Evolutionary conservation across 1,140 invertebrate species (phyloP), one percentile per base, ranked within the genome.

Genomic region (Dinothrombium tinctorium): DNA sequence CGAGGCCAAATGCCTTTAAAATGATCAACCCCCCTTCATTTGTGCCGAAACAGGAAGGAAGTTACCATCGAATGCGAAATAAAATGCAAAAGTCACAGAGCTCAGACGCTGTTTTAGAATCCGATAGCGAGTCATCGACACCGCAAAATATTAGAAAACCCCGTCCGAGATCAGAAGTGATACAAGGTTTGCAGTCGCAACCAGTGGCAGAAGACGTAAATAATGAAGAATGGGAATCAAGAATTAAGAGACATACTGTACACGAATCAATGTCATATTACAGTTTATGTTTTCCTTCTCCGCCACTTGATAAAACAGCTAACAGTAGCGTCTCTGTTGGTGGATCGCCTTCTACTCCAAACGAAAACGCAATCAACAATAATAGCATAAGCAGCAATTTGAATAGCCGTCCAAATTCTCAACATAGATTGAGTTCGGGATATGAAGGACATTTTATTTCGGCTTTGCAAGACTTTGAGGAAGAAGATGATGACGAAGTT

Each of bases 101-200:
- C 26, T 52, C 49, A 4, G 49, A 52, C n/a, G 50, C 50, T 14
- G 50, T 52, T 3, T 41, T 52, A 14, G 50, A 51, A 35, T 46
- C 49, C 6, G 50, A 51, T 19, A 36, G 44, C 20, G 49, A 49
- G 31, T 29, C 33, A 2, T 28, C 29, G 20, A 49, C 47, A 2
- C 45, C 47, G 14, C 41, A 47, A 26, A 47, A 49, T 29, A 32
- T 32, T 14, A 14, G 23, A 20, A 44, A 41, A 36, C 14, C 24
- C 8, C 36, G 28, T 14, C 25, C 43, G 5, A 37, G 14, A 31
- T 40, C 39, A 12, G 39, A 40, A 40, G 39, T 40, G 22, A 14
- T 40, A 5, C 19, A 40, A 31, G 28, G 25, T 12, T 20, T 29
- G n/a, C 12, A 36, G 15, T 26, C 4, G n/a, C 32, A 14, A 19